Evolutionary conservation across 2,797 vertebrate genomes (phyloP).

Genomic region (Neoniphon sammara): DNA sequence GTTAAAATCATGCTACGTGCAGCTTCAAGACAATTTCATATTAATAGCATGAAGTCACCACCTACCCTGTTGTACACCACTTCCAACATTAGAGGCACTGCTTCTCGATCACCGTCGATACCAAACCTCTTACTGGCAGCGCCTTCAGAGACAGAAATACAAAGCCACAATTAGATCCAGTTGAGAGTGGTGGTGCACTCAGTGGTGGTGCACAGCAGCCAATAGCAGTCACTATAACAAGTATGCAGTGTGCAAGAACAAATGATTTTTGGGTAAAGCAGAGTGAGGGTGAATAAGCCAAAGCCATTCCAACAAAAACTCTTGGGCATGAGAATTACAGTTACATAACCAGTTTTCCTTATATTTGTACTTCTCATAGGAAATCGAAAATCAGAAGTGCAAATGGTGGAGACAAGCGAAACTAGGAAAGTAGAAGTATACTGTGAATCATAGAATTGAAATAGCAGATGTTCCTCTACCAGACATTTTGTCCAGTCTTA

Average conservation of each 20-base stretch:
- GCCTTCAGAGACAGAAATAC: constrained; percentile 78
- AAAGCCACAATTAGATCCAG: neutral
- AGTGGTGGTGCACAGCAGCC: no score
- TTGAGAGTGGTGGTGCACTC: neutral
- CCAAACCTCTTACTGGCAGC: constrained; percentile 94
- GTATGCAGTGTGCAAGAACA: neutral
- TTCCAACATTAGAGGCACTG: constrained; percentile 92
- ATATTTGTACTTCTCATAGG: constrained; percentile 31
- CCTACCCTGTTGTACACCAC: constrained; percentile 92
- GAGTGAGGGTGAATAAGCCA: constrained; percentile 3
- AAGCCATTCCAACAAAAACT: neutral
- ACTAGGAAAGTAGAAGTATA: constrained; percentile 61
- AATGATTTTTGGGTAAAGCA: neutral
- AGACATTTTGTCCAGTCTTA: constrained; percentile 23
- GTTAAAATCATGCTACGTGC: no score
- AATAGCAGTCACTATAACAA: no score
- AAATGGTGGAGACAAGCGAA: constrained; percentile 41
- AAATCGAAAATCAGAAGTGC: constrained; percentile 61
- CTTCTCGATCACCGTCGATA: constrained; percentile 95
- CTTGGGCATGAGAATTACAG: neutral
- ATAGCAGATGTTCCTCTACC: constrained; percentile 57
- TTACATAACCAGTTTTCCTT: constrained; percentile 2
- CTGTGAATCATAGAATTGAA: constrained; percentile 49
- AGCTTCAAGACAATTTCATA: neutral
- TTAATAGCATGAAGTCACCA: neutral